A percentile compares a stretch with the other conserved stretches of the same genome.
Conservation (phyloP, 2,888 invertebrate genomes). For the Xiphydria camelus region DNA sequence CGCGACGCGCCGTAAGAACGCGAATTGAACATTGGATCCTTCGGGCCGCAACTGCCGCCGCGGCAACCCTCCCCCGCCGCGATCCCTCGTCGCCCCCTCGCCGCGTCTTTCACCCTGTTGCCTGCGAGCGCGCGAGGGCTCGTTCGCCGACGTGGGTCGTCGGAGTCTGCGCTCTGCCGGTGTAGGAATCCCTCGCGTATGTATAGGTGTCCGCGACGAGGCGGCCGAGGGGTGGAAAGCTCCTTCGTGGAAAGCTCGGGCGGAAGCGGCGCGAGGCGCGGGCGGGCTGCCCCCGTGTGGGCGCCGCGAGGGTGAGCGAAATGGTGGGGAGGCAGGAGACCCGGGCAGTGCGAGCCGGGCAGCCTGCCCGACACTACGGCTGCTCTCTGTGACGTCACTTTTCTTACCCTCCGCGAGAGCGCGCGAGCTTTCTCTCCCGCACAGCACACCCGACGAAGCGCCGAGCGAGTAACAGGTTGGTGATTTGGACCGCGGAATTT, state of each 20-base stretch:
- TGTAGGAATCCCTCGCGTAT: slow-evolving; percentile 6
- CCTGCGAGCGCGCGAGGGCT: slow-evolving; percentile 16
- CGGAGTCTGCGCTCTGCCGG: not conserved
- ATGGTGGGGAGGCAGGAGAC: slow-evolving; percentile 53
- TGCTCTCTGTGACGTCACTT: slow-evolving; percentile 14
- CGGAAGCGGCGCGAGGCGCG: too few species aligned
- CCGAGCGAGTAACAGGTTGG: slow-evolving; percentile 52
- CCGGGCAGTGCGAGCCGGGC: slow-evolving; percentile 58
- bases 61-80: too few species aligned
- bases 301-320: slow-evolving; percentile 24
- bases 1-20: too few species aligned
- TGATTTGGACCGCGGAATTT: slow-evolving; percentile 34
- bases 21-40: too few species aligned
- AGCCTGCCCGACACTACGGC: slow-evolving; percentile 48
- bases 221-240: slow-evolving; percentile 8
- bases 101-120: slow-evolving; percentile 18
- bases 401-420: slow-evolving; percentile 2
- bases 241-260: too few species aligned
- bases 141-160: too few species aligned
- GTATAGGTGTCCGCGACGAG: slow-evolving; percentile 1
- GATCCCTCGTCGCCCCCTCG: too few species aligned
- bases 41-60: too few species aligned
- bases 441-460: slow-evolving; percentile 8
- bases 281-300: slow-evolving; percentile 17
- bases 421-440: not conserved